Base-by-base conservation (phyloP, 2,888 invertebrate species). In the Clistopyga incitator region DNA sequence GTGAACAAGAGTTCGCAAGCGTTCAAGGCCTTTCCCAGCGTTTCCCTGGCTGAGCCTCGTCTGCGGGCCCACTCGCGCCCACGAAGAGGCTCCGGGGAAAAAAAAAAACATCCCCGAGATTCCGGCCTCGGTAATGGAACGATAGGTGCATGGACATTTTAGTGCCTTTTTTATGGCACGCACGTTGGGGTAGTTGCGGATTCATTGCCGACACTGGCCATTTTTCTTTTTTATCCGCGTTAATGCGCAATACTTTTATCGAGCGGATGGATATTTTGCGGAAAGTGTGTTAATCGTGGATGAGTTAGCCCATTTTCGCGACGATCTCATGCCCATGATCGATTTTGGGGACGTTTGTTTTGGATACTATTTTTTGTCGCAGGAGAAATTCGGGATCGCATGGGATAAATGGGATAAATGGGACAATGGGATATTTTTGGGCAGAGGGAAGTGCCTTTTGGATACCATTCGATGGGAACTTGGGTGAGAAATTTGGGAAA, bases 11-110 rank as follows among this genome's bases (percentile, higher is more conserved):
- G 83, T 75, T 86, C 82, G 82, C 84, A 75, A 75, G 42, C 76
- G 81, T 86, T 86, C 85, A 84, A 86, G 85, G 85, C 76, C 74
- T 70, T n/a, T 61, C 25, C 2, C 3, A 42, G 34, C 10, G 67
- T 15, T 59, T 72, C 67, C 8, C 59, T 1, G n/a, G 29, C 18
- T 29, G 15, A 29, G 25, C 4, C 20, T 15, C 29, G 10, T 15
- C 13, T 20, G 29, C 29, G 6, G 6, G 6, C 29, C 29, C 29
- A 59, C n/a, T n/a, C n/a, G n/a, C n/a, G n/a, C n/a, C n/a, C n/a
- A n/a, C n/a, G n/a, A n/a, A n/a, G n/a, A n/a, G n/a, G n/a, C n/a
- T n/a, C n/a, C n/a, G n/a, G n/a, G n/a, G n/a, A n/a, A n/a, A n/a
- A n/a, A n/a, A n/a, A n/a, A n/a, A n/a, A n/a, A n/a, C n/a, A n/a